phyloP scores from a whole-genome alignment of 2,888 invertebrate genomes.

The Chirona hameri region DNA sequence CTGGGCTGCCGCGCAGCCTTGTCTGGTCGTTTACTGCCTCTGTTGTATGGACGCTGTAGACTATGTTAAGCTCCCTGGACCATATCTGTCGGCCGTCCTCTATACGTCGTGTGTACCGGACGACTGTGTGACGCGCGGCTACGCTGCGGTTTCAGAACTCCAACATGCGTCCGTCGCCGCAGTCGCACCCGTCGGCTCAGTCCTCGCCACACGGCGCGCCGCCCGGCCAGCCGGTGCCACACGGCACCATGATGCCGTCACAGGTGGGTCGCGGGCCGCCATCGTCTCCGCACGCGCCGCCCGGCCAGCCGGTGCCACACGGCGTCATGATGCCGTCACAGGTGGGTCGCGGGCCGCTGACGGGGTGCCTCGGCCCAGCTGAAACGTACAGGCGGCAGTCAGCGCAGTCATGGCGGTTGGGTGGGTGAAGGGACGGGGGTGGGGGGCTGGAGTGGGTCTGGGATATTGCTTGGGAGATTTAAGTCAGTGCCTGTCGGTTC shows the following conservation, averaged over 20 bases:
- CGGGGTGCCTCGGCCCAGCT: neutral
- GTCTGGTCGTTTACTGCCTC: too few species aligned
- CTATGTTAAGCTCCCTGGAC: too few species aligned
- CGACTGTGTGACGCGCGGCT: neutral
- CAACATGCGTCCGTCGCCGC: constrained; percentile 38
- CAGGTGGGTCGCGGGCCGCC: constrained; percentile 4
- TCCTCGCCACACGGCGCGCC: constrained; percentile 23
- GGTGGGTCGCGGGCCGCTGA: neutral
- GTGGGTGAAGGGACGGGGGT: too few species aligned
- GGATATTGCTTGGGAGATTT: too few species aligned
- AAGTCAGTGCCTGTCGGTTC: too few species aligned
- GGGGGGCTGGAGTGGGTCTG: too few species aligned
- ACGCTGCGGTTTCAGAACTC: neutral
- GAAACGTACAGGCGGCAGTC: too few species aligned
- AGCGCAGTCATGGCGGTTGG: too few species aligned
- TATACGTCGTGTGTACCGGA: neutral
- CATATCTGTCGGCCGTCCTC: neutral
- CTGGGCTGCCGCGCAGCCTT: too few species aligned
- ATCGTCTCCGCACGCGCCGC: constrained; percentile 24
- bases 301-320: constrained; percentile 26
- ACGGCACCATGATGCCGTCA: constrained; percentile 1
- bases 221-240: constrained; percentile 29
- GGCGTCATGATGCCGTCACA: neutral
- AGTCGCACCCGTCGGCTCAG: constrained; percentile 56
- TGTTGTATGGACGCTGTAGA: too few species aligned